Percentiles rank a stretch among this genome's conserved stretches.
phyloP scores from a whole-genome alignment of 2,888 invertebrate genomes.

The Nemoura dubitans region DNA sequence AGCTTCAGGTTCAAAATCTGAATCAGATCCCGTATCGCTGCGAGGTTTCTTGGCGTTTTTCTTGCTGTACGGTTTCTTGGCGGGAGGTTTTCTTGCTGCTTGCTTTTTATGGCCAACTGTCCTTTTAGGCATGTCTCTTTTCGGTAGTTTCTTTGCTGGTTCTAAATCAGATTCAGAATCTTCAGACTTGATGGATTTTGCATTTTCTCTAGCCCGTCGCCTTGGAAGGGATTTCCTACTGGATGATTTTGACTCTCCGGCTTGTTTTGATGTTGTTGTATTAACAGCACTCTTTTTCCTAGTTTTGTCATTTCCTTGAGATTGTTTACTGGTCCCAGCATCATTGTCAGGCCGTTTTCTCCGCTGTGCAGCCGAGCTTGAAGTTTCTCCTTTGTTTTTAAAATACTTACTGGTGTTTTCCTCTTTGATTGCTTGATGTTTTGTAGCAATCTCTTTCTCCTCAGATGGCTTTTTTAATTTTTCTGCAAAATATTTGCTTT shows the following conservation, averaged over 20 bases:
- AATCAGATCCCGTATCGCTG: background rate
- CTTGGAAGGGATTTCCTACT: constrained; percentile 9
- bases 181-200: background rate
- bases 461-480: background rate
- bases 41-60: background rate
- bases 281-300: background rate
- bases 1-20: constrained; percentile 53
- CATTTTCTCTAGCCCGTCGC: background rate
- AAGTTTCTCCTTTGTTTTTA: constrained; percentile 28
- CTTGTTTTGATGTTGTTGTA: background rate
- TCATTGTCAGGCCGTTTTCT: background rate
- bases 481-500: constrained; percentile 35
- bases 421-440: background rate
- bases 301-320: constrained; percentile 19
- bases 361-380: background rate
- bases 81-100: constrained; percentile 23
- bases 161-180: constrained; percentile 49
- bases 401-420: constrained; percentile 20
- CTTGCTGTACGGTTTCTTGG: constrained; percentile 40
- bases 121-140: constrained; percentile 31
- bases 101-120: constrained; percentile 39
- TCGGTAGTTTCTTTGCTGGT: constrained; percentile 44
- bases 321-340: background rate
- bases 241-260: background rate
- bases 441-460: background rate